Percentiles rank a stretch among this genome's conserved stretches.
Evolutionary conservation across 2,888 invertebrate genomes (phyloP).

Genomic region (Athalia rosae): DNA sequence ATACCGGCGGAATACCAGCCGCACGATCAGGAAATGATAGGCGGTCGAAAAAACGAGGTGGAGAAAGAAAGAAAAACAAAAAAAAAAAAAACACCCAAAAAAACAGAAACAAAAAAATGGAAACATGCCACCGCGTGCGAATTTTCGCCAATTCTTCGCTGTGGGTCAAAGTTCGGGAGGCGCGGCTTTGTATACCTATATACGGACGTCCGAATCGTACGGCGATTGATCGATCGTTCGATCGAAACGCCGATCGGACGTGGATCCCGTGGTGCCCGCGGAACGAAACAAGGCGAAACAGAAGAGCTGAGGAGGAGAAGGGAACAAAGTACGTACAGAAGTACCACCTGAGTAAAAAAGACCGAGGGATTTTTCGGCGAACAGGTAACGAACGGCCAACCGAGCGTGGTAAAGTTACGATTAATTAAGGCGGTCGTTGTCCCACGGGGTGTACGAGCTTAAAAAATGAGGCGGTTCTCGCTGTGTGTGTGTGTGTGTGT

Average conservation of each 20-base stretch:
- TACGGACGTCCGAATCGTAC: not conserved
- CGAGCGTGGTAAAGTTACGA: constrained; percentile 23
- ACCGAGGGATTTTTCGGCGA: constrained; percentile 23
- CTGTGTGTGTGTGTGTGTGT: no score
- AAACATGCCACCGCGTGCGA: no score
- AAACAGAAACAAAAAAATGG: not conserved
- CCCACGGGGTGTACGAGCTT: not conserved
- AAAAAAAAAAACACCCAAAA: no score
- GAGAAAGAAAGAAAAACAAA: no score
- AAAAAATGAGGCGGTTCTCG: not conserved
- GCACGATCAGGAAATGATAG: no score
- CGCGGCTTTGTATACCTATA: no score
- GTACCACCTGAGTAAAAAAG: not conserved
- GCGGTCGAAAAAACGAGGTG: no score
- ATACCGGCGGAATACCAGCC: no score
- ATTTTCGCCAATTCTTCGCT: not conserved
- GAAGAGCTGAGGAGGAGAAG: no score
- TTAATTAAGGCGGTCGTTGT: constrained; percentile 20
- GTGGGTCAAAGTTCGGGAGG: constrained; percentile 1
- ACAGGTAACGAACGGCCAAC: constrained; percentile 32
- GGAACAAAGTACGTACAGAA: no score
- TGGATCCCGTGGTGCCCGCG: not conserved
- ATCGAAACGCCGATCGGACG: constrained; percentile 17
- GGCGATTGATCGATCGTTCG: constrained; percentile 34
- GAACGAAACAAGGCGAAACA: no score